A percentile compares a stretch with the other conserved stretches of the same genome.
These are phyloP conservation scores for Samia ricini DNA, from an alignment of 1,140 invertebrate species.

Conservation along the genomic window DNA sequence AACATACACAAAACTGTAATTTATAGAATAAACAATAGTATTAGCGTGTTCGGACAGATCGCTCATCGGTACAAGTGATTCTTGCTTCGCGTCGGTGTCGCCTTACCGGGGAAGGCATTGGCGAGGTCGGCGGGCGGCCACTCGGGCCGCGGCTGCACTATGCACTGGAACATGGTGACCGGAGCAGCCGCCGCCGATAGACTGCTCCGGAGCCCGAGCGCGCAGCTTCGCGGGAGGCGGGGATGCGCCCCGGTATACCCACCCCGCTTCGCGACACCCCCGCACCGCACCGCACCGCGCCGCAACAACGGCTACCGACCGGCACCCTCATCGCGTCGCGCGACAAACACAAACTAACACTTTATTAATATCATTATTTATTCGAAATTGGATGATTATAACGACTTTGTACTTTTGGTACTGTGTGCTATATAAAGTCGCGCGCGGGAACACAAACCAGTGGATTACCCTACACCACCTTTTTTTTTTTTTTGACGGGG, in stretches of 20 bases:
- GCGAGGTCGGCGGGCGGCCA: conserved; percentile 87
- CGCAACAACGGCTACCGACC: background rate
- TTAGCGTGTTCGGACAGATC: background rate
- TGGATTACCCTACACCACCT: too few species aligned
- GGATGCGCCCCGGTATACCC: conserved; percentile 13
- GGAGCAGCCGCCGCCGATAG: conserved; percentile 36
- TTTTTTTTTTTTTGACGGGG: too few species aligned
- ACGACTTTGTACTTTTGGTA: too few species aligned
- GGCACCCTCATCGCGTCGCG: background rate
- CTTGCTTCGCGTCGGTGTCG: background rate
- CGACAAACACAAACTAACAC: too few species aligned
- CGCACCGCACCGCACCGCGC: background rate
- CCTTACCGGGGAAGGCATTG: conserved; percentile 87
- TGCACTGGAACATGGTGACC: conserved; percentile 86
- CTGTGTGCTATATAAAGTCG: too few species aligned
- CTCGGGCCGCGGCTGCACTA: conserved; percentile 87
- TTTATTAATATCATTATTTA: too few species aligned
- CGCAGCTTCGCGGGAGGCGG: conserved; percentile 42
- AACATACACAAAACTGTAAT: background rate
- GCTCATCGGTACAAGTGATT: background rate
- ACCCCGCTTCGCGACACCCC: background rate
- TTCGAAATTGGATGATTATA: too few species aligned
- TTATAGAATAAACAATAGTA: background rate
- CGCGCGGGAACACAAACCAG: too few species aligned
- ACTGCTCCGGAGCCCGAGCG: conserved; percentile 35